Percentiles rank a stretch among this genome's conserved stretches.
Conservation (phyloP, 1,140 invertebrate genomes). For the Sminthurides bifidus region DNA sequence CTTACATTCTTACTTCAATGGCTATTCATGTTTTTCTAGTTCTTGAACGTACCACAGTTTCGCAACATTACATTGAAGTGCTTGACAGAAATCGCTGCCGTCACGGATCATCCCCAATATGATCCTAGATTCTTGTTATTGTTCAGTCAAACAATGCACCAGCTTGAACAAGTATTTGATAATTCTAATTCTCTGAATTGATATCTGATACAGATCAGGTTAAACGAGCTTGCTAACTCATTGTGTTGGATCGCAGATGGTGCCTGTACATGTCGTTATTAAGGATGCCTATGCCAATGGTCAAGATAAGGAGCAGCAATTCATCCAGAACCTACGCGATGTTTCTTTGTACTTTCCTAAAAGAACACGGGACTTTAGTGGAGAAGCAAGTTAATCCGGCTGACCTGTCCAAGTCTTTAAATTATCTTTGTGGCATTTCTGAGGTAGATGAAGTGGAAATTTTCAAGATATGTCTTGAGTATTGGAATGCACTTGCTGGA, state of each 20-base stretch:
- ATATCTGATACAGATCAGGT: not conserved
- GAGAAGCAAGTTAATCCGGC: constrained; percentile 64
- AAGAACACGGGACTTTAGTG: constrained; percentile 82
- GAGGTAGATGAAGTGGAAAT: constrained; percentile 99
- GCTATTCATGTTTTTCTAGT: constrained; percentile 47
- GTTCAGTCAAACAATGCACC: constrained; percentile 80
- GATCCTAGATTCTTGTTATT: constrained; percentile 81
- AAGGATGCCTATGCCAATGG: constrained; percentile 84
- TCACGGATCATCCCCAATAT: constrained; percentile 68
- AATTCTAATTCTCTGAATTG: not conserved
- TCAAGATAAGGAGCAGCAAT: constrained; percentile 93
- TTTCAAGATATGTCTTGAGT: constrained; percentile 99
- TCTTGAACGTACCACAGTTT: constrained; percentile 94
- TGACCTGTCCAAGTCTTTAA: constrained; percentile 65
- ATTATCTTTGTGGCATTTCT: constrained; percentile 91
- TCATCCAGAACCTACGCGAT: constrained; percentile 97
- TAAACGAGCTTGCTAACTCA: not conserved
- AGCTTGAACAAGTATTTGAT: constrained; percentile 56
- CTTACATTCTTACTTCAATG: not conserved
- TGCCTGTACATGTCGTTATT: constrained; percentile 76
- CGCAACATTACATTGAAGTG: constrained; percentile 97
- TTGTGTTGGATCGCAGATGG: constrained; percentile 49
- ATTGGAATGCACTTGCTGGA: constrained; percentile 87
- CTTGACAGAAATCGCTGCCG: constrained; percentile 92
- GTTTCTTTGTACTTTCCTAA: constrained; percentile 92